phyloP scores from a whole-genome alignment of 2,888 invertebrate genomes.

The Chymomyza procnemis region DNA sequence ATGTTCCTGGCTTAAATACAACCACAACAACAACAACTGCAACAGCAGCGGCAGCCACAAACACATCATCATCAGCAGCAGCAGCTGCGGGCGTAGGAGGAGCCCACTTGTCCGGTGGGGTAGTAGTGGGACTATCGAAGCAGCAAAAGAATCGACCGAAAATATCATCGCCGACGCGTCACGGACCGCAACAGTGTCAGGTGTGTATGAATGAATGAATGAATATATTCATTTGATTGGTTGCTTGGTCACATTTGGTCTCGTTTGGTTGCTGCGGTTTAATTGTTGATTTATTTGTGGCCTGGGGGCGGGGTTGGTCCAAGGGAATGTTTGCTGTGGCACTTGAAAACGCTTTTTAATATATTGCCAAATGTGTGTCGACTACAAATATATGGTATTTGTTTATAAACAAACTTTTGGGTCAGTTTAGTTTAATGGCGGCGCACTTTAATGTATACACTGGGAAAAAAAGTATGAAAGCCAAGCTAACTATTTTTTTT shows the following conservation, averaged over 20 bases:
- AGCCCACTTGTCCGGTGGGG: not conserved
- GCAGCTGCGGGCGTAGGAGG: no score
- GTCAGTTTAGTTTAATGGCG: constrained; percentile 31
- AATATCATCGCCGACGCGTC: constrained; percentile 92
- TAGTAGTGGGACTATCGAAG: constrained; percentile 34
- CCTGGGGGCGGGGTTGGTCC: no score
- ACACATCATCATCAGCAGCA: constrained; percentile 28
- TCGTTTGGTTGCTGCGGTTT: constrained; percentile 9
- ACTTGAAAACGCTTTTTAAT: constrained; percentile 23
- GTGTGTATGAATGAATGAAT: constrained; percentile 78
- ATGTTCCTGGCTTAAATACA: constrained; percentile 53
- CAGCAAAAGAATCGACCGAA: constrained; percentile 88
- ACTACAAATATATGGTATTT: constrained; percentile 27
- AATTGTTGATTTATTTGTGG: constrained; percentile 42
- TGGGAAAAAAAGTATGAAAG: not conserved
- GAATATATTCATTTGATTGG: not conserved
- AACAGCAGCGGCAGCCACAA: constrained; percentile 55
- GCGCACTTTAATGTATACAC: constrained; percentile 22
- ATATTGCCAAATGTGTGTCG: constrained; percentile 9
- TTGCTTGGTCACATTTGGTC: not conserved
- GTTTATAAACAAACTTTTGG: constrained; percentile 48
- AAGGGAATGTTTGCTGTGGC: no score
- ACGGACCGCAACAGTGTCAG: constrained; percentile 95
- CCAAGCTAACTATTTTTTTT: no score
- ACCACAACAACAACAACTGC: constrained; percentile 16